These are phyloP conservation scores for Elachura formosa DNA, from an alignment of 2,113 vertebrate species.

Conservation along the genomic window DNA sequence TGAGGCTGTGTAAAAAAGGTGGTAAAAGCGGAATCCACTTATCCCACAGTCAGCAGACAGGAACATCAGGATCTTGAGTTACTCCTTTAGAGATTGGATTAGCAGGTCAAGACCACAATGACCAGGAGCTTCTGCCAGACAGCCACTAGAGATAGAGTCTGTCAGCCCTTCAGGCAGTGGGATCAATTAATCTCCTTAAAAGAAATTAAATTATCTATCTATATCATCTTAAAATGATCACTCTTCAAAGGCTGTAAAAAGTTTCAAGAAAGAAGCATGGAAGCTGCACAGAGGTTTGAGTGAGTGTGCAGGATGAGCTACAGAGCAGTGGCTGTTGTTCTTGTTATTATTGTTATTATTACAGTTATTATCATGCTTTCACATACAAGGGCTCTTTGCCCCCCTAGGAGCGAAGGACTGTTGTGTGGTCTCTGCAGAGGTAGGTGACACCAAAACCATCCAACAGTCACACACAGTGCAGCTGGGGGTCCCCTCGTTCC, in stretches of 20 bases:
- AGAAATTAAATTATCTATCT: not conserved
- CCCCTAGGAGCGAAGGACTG: not conserved
- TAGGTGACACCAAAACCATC: not conserved
- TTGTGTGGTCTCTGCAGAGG: not conserved
- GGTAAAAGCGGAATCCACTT: conserved; percentile 11
- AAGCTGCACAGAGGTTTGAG: not conserved
- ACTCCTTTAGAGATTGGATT: not conserved
- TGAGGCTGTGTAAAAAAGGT: not conserved
- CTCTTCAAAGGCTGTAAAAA: not conserved
- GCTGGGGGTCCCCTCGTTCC: not conserved
- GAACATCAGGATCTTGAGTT: not conserved
- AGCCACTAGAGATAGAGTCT: not conserved
- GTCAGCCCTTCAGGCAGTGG: not conserved
- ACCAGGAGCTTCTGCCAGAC: not conserved
- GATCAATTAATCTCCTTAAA: not conserved
- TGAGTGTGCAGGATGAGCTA: not conserved
- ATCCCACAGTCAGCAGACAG: not conserved
- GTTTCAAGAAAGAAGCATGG: not conserved
- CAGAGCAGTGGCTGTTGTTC: not conserved
- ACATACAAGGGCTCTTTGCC: not conserved
- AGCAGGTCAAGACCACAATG: not conserved
- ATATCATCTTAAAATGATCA: not conserved
- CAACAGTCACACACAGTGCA: not conserved
- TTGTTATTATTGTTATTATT: rapidly evolving
- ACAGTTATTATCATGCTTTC: not conserved